phyloP scores from a whole-genome alignment of 2,113 vertebrate species.

The Ammodytes dubius region DNA sequence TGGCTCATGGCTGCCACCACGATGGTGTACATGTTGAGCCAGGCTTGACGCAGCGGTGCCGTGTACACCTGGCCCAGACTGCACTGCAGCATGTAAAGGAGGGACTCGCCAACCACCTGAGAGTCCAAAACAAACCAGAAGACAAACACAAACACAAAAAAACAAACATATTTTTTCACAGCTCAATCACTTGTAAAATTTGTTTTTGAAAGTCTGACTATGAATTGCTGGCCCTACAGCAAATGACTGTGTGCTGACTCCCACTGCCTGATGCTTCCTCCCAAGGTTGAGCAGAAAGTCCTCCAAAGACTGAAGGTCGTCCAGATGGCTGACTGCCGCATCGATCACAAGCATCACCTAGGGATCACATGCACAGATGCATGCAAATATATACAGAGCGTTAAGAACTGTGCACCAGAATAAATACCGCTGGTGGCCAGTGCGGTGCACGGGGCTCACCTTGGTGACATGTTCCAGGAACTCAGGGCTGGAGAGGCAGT shows the following conservation, averaged over 20 bases:
- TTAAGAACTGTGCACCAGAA: not conserved
- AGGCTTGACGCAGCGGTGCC: constrained; percentile 87
- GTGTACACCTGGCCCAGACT: constrained; percentile 91
- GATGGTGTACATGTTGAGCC: constrained; percentile 91
- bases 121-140: constrained; percentile 37
- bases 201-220: constrained; percentile 12
- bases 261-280: constrained; percentile 92
- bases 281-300: constrained; percentile 92
- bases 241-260: constrained; percentile 92
- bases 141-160: constrained; percentile 19
- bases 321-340: constrained; percentile 91
- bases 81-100: constrained; percentile 95
- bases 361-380: constrained; percentile 5
- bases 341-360: constrained; percentile 98
- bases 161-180: not conserved
- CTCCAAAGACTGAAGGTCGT: constrained; percentile 90
- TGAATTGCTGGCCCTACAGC: constrained; percentile 82
- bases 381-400: not conserved
- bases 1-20: constrained; percentile 92
- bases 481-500: constrained; percentile 91
- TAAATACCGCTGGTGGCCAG: not conserved
- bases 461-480: constrained; percentile 96
- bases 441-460: constrained; percentile 82
- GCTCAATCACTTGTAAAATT: constrained; percentile 27
- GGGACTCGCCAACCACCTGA: constrained; percentile 92